Evolutionary conservation across 2,797 vertebrate genomes (phyloP).

Genomic region (Podargus strigoides): DNA sequence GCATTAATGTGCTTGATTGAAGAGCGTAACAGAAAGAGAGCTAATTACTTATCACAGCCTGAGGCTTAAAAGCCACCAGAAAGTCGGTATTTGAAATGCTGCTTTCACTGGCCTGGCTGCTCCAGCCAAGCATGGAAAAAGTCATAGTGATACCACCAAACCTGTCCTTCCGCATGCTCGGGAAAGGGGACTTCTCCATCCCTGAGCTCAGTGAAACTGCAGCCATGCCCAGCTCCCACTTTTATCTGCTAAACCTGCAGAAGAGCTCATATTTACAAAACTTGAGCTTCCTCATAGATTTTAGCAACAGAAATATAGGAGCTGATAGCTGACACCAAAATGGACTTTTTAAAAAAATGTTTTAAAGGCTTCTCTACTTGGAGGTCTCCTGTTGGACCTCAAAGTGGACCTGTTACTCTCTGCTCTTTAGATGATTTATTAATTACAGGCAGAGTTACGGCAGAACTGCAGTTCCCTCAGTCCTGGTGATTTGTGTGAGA

Average conservation of each 20-base stretch:
- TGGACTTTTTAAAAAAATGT: background rate
- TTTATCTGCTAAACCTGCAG: background rate
- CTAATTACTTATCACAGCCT: background rate
- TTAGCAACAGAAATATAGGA: background rate
- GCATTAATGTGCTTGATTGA: background rate
- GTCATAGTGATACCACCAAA: background rate
- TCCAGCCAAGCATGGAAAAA: background rate
- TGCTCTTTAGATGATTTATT: slow-evolving; percentile 58
- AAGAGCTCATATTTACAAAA: background rate
- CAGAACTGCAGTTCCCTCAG: background rate
- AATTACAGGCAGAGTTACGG: slow-evolving; percentile 25
- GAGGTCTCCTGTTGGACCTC: slow-evolving; percentile 44
- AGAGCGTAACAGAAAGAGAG: background rate
- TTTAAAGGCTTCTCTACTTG: background rate
- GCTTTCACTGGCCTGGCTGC: background rate
- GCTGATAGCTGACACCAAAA: background rate
- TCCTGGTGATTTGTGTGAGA: slow-evolving; percentile 24
- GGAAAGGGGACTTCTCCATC: background rate
- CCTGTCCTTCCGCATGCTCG: background rate
- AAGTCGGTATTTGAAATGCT: background rate
- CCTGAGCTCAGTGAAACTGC: background rate
- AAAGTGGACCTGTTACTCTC: slow-evolving; percentile 30
- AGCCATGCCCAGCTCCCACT: background rate
- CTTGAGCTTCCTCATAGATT: background rate
- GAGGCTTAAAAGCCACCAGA: background rate